Conservation (phyloP, 2,888 invertebrate genomes). For the Chrysolina oricalcia region DNA sequence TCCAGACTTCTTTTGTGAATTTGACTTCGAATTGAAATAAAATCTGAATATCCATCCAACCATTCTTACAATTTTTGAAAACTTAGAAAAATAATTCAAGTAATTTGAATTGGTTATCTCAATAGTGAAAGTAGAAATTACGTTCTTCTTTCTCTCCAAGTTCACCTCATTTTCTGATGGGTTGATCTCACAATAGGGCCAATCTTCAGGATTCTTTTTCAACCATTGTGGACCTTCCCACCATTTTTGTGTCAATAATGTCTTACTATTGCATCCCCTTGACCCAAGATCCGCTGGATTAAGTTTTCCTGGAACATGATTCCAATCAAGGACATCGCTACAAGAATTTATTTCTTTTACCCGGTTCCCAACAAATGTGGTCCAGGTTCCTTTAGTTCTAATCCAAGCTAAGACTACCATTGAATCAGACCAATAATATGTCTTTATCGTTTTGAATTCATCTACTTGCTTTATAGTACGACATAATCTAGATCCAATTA, state of each 20-base stretch:
- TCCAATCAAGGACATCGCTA: not conserved
- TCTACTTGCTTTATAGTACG: not conserved
- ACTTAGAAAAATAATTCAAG: not conserved
- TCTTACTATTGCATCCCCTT: constrained; percentile 7
- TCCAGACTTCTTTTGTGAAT: not conserved
- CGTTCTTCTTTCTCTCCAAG: not conserved
- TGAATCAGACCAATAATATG: too few relatives aligned
- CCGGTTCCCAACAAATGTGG: constrained; percentile 10
- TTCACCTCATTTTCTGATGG: not conserved
- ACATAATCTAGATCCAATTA: not conserved
- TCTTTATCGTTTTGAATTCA: not conserved
- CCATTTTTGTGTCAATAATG: not conserved
- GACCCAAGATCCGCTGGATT: not conserved
- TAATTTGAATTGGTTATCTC: not conserved
- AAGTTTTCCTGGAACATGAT: constrained; percentile 1
- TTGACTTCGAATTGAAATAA: not conserved
- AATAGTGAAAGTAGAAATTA: not conserved
- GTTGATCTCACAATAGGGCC: not conserved
- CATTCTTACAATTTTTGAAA: not conserved
- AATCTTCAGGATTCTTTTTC: not conserved
- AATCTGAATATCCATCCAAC: not conserved
- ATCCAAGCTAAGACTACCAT: constrained; percentile 18
- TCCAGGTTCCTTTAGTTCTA: constrained; percentile 15
- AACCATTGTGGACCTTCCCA: not conserved
- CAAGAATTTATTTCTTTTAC: not conserved